phyloP scores from a whole-genome alignment of 2,888 invertebrate genomes.

The Mesorhabditis spiculigera region DNA sequence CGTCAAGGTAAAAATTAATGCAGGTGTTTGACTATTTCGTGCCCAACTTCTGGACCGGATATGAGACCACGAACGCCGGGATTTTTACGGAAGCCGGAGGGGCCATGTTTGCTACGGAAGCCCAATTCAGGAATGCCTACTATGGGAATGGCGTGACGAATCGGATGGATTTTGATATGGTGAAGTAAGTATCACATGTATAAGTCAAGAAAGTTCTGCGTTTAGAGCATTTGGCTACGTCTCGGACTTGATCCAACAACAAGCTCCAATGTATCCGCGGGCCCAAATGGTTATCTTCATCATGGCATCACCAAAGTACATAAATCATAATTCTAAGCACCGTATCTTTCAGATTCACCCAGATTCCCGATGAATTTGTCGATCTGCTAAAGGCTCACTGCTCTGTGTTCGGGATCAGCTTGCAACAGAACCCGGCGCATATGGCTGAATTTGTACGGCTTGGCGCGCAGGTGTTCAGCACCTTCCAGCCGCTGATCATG shows the following conservation, averaged over 20 bases:
- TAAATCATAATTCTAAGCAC: too few species aligned
- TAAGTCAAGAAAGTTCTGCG: not conserved
- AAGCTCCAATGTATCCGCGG: not conserved
- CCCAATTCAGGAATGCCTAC: too few species aligned
- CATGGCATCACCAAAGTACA: too few species aligned
- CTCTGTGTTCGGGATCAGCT: not conserved
- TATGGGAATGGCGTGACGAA: too few species aligned
- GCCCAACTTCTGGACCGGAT: not conserved
- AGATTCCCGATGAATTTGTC: too few species aligned
- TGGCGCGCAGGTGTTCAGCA: too few species aligned
- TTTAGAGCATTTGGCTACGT: not conserved
- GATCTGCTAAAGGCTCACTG: not conserved
- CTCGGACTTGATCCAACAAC: not conserved
- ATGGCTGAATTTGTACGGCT: not conserved
- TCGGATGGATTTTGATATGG: too few species aligned
- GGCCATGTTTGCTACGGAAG: too few species aligned
- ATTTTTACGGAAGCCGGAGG: not conserved
- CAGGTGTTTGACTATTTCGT: not conserved
- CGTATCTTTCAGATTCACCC: not conserved
- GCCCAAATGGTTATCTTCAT: not conserved
- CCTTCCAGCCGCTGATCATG: too few species aligned
- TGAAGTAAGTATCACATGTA: too few species aligned
- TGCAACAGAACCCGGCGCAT: not conserved
- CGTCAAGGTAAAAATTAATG: not conserved
- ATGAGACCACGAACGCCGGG: not conserved